These are phyloP conservation scores for Phaonia tiefii DNA, from an alignment of 2,888 invertebrate genomes.

Conservation along the genomic window DNA sequence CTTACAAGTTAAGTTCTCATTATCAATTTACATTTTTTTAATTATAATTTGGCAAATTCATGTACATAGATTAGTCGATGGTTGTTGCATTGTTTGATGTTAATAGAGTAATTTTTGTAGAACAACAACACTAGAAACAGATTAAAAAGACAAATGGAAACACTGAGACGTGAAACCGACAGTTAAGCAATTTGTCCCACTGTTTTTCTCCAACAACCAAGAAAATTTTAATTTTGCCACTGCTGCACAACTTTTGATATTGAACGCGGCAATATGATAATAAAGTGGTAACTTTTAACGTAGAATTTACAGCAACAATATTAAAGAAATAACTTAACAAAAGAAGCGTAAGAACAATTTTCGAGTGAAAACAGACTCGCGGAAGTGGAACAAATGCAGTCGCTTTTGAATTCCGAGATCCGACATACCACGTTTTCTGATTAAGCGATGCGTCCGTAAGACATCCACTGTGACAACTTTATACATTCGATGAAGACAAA, in stretches of 20 bases:
- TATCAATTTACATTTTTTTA: too few relatives aligned
- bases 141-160: conserved; percentile 29
- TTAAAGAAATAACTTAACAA: background rate
- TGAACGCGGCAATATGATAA: conserved; percentile 45
- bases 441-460: conserved; percentile 7
- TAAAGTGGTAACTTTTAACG: conserved; percentile 60
- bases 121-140: conserved; percentile 53
- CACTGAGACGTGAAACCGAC: conserved; percentile 31
- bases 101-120: conserved; percentile 64
- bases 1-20: too few relatives aligned
- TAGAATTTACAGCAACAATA: conserved; percentile 30
- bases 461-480: background rate
- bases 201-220: conserved; percentile 37
- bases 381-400: conserved; percentile 60
- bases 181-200: conserved; percentile 11
- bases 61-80: background rate
- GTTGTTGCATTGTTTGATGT: conserved; percentile 63
- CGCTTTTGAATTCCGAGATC: conserved; percentile 18
- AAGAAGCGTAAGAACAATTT: background rate
- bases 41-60: too few relatives aligned
- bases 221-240: conserved; percentile 34
- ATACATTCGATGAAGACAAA: background rate
- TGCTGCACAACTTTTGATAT: background rate
- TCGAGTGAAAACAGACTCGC: conserved; percentile 33
- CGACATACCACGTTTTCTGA: conserved; percentile 30